Evolutionary conservation across 1,140 invertebrate species (phyloP), one percentile per base, ranked within the genome.

Genomic region (Agrypnia vestita): DNA sequence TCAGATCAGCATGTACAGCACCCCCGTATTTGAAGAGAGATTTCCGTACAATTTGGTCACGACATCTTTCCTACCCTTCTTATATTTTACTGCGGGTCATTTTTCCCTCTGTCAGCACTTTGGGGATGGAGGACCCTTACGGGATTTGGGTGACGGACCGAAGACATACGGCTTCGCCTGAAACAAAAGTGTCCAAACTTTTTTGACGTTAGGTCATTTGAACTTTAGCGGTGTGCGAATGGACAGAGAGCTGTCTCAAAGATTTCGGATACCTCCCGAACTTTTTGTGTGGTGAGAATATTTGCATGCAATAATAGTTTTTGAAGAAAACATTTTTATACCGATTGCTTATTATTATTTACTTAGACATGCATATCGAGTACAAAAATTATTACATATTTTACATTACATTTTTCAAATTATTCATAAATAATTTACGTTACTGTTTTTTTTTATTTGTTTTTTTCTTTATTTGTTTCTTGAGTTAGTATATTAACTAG

Each of bases 11-110:
- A 35, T 35, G 25, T 1, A n/a, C n/a, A n/a, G n/a, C n/a, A 6
- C 25, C 25, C 25, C 25, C 6, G 25, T 56, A 56, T 56, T 19
- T 19, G 15, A 56, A 19, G 15, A 56, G 11, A 15, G n/a, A 13
- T 56, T 13, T 56, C n/a, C 53, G 15, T 15, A 13, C 53, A 62
- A 62, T 62, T 62, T 25, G 25, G 59, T 35, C 59, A 62, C 25
- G 59, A 25, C 8, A 21, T 25, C 59, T 25, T 62, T 62, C 25
- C 59, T 25, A 62, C 59, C 59, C 59, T 62, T 62, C 59, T 62
- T 62, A 62, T 62, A 62, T 62, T 62, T 62, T 62, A 62, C 25
- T 62, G 59, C 17, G 25, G 59, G 59, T 62, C 19, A 62, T 62
- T 62, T 62, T 62, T 43, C 25, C 59, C 59, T 19, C 59, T 62